Conservation (phyloP, 2,797 vertebrate species). For the Cephalopachus bancanus region DNA sequence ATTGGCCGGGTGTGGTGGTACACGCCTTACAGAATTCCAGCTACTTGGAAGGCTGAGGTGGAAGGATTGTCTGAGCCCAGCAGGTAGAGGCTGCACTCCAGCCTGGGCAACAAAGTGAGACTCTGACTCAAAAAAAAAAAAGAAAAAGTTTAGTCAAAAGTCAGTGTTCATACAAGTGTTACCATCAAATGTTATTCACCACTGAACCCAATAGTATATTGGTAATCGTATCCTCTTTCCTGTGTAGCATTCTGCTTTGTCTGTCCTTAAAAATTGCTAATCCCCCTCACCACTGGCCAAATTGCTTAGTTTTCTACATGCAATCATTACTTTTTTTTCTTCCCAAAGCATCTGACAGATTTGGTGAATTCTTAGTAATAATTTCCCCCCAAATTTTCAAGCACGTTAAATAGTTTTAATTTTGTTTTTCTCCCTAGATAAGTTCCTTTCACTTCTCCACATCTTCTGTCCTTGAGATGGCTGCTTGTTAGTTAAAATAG, state of each 20-base stretch:
- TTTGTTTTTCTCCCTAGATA: neutral
- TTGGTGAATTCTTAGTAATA: conserved; percentile 8
- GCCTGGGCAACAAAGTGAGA: too few relatives aligned
- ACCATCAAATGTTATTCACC: neutral
- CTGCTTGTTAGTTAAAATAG: neutral
- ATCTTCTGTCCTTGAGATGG: neutral
- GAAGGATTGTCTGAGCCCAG: too few relatives aligned
- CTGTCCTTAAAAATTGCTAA: neutral
- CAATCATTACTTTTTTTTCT: neutral
- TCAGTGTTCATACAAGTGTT: neutral
- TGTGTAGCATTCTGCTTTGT: neutral
- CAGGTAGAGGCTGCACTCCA: too few relatives aligned
- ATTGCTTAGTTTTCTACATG: conserved; percentile 37
- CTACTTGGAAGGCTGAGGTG: too few relatives aligned
- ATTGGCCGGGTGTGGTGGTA: too few relatives aligned
- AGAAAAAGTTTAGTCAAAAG: neutral
- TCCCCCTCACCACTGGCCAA: neutral
- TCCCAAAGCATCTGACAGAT: neutral
- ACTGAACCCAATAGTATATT: neutral
- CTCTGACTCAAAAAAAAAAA: too few relatives aligned
- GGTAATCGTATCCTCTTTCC: neutral
- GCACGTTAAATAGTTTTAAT: neutral
- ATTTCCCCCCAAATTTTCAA: neutral
- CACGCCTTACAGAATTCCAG: too few relatives aligned
- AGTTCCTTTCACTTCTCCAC: neutral